Evolutionary conservation across 1,140 invertebrate genomes (phyloP), one percentile per base, ranked within the genome.

Genomic region (Euwallacea similis): DNA sequence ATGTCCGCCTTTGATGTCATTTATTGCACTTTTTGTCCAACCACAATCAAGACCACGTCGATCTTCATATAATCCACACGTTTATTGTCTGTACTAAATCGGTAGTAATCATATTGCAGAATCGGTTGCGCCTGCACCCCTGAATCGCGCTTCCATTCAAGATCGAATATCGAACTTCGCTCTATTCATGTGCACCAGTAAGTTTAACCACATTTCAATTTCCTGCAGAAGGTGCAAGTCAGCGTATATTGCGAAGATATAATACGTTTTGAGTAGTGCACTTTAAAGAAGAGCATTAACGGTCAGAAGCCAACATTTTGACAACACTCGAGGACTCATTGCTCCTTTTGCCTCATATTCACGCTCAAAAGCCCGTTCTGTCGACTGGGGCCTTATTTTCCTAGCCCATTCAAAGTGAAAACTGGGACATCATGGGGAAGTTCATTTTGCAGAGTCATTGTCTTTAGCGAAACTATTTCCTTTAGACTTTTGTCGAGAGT

Each of bases 391-490:
- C 60, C 60, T n/a, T 46, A 15, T 62, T 62, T 62, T 43, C 60
- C 43, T 62, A 10, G 42, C 41, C 10, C 42, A n/a, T 56, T 54
- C 10, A 43, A 56, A 66, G 41, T 56, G 64, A 42, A 66, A 46
- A 55, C 64, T 66, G 47, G 46, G 46, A 66, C 64, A 66, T 66
- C 42, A 66, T 66, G 41, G 64, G 16, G 21, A 66, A 66, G 13
- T 66, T 54, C 64, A 66, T 66, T 66, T 56, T 56, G 64, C 53
- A 11, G 46, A 66, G 64, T 66, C 68, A 73, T 67, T 73, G 69
- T 66, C 68, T 73, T 70, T 62, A 70, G 60, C 42, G 55, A 70
- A 50, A 64, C 61, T 62, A 55, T 63, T 60, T 61, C 67, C 44
- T 54, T 47, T 61, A 53, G 56, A 64, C 61, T 66, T 69, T 70